phyloP scores from a whole-genome alignment of 2,113 vertebrate genomes.

The Podilymbus podiceps region DNA sequence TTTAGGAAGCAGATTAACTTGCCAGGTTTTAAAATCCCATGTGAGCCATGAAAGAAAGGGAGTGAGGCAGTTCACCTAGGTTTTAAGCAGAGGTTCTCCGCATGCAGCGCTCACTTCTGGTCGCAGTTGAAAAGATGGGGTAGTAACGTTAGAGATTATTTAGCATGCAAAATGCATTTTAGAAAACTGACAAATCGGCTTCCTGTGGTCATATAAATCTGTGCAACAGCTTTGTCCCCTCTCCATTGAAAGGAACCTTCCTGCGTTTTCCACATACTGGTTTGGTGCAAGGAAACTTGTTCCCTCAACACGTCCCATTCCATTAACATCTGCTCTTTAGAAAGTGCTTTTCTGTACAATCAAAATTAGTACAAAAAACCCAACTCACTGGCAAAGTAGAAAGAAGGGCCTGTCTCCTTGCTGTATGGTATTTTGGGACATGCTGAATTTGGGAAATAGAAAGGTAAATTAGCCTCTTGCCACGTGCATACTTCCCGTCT shows the following conservation, averaged over 20 bases:
- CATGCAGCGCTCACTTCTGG: background rate
- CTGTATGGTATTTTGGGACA: conserved; percentile 87
- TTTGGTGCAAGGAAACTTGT: conserved; percentile 72
- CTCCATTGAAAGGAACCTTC: conserved; percentile 17
- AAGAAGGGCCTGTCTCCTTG: conserved; percentile 88
- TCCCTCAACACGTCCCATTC: conserved; percentile 70
- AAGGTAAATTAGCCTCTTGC: conserved; percentile 83
- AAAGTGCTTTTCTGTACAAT: conserved; percentile 76
- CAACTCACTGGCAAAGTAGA: conserved; percentile 89
- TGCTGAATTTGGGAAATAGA: conserved; percentile 87
- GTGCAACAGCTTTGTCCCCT: background rate
- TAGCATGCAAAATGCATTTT: background rate
- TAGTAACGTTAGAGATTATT: background rate
- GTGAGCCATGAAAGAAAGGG: background rate
- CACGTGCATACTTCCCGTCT: conserved; percentile 69
- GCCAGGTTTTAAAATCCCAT: background rate
- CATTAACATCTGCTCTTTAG: conserved; percentile 73
- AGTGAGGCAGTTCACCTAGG: background rate
- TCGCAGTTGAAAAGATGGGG: background rate
- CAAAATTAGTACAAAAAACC: conserved; percentile 83
- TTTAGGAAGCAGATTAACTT: background rate
- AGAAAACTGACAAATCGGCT: background rate
- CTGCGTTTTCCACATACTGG: conserved; percentile 56
- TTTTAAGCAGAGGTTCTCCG: background rate
- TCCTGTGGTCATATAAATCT: background rate